phyloP scores from a whole-genome alignment of 2,888 invertebrate genomes.

The Drosophila neonasuta region DNA sequence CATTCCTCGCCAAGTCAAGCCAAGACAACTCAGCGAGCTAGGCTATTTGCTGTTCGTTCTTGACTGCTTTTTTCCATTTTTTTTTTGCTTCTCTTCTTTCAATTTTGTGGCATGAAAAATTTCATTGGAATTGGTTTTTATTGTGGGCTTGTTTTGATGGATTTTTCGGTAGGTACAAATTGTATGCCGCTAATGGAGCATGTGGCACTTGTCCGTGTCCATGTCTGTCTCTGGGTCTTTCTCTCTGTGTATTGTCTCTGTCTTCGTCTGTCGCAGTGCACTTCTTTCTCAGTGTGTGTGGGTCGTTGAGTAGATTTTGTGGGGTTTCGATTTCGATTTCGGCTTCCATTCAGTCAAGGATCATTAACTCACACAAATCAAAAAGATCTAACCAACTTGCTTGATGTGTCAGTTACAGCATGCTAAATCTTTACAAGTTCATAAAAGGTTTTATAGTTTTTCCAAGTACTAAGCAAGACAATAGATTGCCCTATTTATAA shows the following conservation, averaged over 20 bases:
- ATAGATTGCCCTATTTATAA: not conserved
- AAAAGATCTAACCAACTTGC: conserved; percentile 9
- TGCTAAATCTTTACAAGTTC: conserved; percentile 26
- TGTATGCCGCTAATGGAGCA: conserved; percentile 69
- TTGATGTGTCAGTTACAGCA: conserved; percentile 15
- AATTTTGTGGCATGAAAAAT: conserved; percentile 67
- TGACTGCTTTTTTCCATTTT: conserved; percentile 18
- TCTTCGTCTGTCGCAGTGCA: not conserved
- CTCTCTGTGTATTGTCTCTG: not conserved
- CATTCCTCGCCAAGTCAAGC: not conserved
- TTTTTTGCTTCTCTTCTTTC: conserved; percentile 30
- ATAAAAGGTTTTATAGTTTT: conserved; percentile 21
- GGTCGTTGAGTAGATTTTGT: conserved; percentile 31
- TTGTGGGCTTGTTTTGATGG: conserved; percentile 66
- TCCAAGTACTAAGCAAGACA: conserved; percentile 12
- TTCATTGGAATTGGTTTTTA: conserved; percentile 74
- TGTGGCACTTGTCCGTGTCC: conserved; percentile 49
- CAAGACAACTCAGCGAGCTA: conserved; percentile 8
- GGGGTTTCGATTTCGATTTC: conserved; percentile 24
- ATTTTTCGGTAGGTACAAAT: conserved; percentile 73
- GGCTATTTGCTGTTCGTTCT: conserved; percentile 13
- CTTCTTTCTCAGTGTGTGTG: conserved; percentile 19
- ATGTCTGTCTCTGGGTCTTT: not conserved
- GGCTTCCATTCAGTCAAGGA: conserved; percentile 50
- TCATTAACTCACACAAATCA: conserved; percentile 48